Base-by-base conservation (phyloP, 2,797 vertebrate genomes). In the Prionace glauca region DNA sequence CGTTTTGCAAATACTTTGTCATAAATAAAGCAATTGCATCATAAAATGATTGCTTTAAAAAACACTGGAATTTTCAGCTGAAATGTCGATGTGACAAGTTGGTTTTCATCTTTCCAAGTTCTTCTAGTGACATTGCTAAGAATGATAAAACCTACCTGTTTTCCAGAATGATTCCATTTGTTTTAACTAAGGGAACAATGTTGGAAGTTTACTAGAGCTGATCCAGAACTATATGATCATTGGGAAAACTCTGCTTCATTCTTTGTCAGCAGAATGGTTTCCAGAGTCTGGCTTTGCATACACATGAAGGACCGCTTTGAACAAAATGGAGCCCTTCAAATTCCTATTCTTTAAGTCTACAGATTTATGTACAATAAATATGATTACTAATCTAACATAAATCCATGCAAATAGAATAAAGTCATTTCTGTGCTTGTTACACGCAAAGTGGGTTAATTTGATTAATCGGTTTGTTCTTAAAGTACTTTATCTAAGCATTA, bases 381-480 rank as follows among this genome's bases (percentile, higher is more conserved):
- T 36, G 65, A 93, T 96, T 96, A 67, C 87, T 95, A 9, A 88
- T 95, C 87, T 95, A 95, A 96, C 96, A 96, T 90, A 3, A 94
- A 96, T 96, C 90, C 94, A 92, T 95, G 12, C 26, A 8, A 74
- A 22, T 96, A 84, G 72, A 95, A 56, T 86, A 84, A 96, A 50
- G 41, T 96, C 96, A 96, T 95, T 96, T 95, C 96, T 56, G 60
- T 69, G 96, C 92, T 96, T 96, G 95, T 96, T 96, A 36, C 95
- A 95, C 91, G 62, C 95, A 96, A 95, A 95, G 95, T 96, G 95
- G 96, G 95, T 94, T 94, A 97, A 96, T 96, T 95, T 96, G 96
- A 3, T 96, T 96, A 96, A 96, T 97, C 95, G 96, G 95, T 97
- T 96, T 93, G 71, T 18, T 96, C 84, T 96, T 96, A 71, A 96